Conservation (phyloP, 2,797 vertebrate genomes). For the Paramormyrops hopkinsi region DNA sequence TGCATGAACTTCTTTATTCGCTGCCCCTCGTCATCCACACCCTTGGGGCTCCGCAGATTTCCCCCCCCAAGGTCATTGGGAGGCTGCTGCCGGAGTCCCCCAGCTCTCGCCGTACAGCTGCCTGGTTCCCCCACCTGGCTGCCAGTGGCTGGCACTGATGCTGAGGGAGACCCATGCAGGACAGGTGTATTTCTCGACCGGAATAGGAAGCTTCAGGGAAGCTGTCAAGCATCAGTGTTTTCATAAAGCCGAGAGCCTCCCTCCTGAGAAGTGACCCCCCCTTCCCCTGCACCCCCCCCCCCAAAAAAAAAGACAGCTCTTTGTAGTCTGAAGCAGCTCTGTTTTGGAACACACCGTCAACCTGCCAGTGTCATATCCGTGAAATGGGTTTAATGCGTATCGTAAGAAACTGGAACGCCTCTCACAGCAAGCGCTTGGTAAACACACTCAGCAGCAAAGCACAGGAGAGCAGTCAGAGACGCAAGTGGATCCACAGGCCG, state of each 20-base stretch:
- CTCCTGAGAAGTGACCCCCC: background rate
- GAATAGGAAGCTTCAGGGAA: background rate
- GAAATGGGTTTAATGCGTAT: slow-evolving; percentile 25
- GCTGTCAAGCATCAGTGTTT: slow-evolving; percentile 11
- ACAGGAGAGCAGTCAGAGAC: background rate
- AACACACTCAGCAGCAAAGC: background rate
- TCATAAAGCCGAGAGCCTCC: slow-evolving; percentile 9
- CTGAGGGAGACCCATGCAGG: background rate
- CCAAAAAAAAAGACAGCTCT: background rate
- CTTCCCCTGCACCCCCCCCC: no score
- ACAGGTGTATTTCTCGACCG: background rate
- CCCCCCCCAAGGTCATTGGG: background rate
- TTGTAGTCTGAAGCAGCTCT: slow-evolving; percentile 14
- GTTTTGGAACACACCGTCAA: slow-evolving; percentile 11
- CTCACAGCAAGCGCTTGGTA: background rate
- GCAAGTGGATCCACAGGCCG: background rate
- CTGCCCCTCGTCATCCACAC: background rate
- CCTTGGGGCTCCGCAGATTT: background rate
- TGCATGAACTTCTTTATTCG: slow-evolving; percentile 16
- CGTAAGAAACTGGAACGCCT: background rate
- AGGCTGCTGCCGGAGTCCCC: background rate
- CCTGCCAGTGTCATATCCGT: slow-evolving; percentile 17
- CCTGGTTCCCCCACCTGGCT: background rate
- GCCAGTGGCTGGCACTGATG: background rate
- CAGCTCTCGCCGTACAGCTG: background rate